Base-by-base conservation (phyloP, 1,140 invertebrate genomes). In the Lordiphosa mommai region DNA sequence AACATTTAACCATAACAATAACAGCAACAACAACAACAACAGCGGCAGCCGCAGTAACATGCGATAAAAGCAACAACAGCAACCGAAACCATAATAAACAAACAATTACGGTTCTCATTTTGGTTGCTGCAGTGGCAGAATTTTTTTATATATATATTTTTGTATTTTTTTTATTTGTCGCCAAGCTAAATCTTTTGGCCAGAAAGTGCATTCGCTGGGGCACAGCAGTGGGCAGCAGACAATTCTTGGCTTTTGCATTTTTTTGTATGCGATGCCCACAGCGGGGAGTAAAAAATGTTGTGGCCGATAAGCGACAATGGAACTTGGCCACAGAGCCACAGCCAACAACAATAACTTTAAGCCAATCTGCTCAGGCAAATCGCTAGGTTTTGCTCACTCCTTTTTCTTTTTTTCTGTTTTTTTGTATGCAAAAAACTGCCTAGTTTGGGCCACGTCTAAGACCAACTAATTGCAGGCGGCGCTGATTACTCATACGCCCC, bases 401-500 rank as follows among this genome's bases (percentile, higher is more conserved):
- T 43, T 43, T 13, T 40, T 17, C 13, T 29, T 29, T 29, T 10
- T 27, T 20, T 12, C 8, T 41, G 10, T 36, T 36, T 33, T 4
- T 4, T 7, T 36, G 1, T 6, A 14, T 27, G 12, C 34, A 3
- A 4, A 36, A 14, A 32, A 36, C 9, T 49, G 57, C 7, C 57
- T 65, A 53, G 57, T 14, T 60, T 23, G 38, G 23, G 6, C 27
- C 55, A 55, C 43, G 59, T 65, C 65, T 76, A 71, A 61, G 57
- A 37, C 37, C 55, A 80, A 82, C 76, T 80, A 82, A 80, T 80
- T 80, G 76, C 57, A 51, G 47, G 38, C 46, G 46, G 36, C 61
- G 37, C 66, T 74, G 76, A 80, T 80, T 80, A 80, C 76, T 71
- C 74, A 80, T 82, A 82, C 76, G 71, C 71, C 76, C 70, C 63